Base-by-base conservation (phyloP, 2,113 vertebrate genomes). In the Nothocercus nigrocapillus region DNA sequence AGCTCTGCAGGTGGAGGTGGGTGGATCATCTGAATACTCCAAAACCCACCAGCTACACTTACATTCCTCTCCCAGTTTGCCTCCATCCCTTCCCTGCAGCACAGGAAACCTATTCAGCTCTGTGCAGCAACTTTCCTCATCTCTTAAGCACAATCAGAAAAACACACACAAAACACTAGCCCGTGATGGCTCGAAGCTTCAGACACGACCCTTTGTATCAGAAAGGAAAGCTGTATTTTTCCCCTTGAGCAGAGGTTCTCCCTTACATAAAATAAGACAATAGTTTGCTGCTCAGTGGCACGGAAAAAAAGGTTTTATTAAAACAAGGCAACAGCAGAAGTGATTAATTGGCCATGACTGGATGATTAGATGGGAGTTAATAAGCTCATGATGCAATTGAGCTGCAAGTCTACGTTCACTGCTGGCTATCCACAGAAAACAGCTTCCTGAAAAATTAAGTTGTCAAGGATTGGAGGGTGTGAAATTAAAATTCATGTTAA, bases 301-400 rank as follows among this genome's bases (percentile, higher is more conserved):
- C 1, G 20, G 70, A 94, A 96, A 95, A 95, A 86, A 49, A 92
- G 59, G 70, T 95, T 84, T 95, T 92, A 93, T 92, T 96, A 89
- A 94, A 93, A 93, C 74, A 93, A 93, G 86, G 61, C 88, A 90
- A 62, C 70, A 95, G 63, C 21, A 96, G 38, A 59, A 93, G 78
- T 51, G 90, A 96, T 94, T 96, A 95, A 95, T 96, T 78, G 93
- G 88, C 75, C 89, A 74, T 92, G 93, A 91, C 80, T 91, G 66
- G 75, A 90, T 94, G 88, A 96, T 95, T 95, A 97, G 51, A 90
- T 58, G 24, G 69, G 83, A 91, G 75, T 96, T 97, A 97, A 94
- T 95, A 94, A 90, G 75, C 76, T 94, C 69, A 82, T 88, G 89
- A 94, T 93, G 54, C 73, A 96, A 94, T 92, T 96, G 88, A 94